Evolutionary conservation across 2,888 invertebrate species (phyloP).

Genomic region (Athalia rosae): DNA sequence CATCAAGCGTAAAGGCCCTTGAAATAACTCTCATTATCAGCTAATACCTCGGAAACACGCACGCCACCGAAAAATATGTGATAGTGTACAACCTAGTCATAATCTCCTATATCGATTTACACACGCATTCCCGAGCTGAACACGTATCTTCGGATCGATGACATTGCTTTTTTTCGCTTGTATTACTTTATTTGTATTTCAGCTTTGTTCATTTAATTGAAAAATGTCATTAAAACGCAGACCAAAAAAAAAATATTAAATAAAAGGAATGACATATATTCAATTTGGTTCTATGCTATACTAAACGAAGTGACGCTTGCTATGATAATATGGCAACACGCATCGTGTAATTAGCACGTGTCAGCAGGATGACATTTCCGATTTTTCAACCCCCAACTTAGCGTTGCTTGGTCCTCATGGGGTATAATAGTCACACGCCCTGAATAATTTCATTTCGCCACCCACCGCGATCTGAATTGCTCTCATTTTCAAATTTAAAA

Average conservation of each 20-base stretch:
- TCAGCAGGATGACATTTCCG: constrained; percentile 1
- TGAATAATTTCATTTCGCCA: background rate
- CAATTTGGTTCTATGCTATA: background rate
- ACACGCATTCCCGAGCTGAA: background rate
- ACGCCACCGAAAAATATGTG: constrained; percentile 4
- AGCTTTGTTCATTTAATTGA: no score
- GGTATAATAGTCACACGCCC: background rate
- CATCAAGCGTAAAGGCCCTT: constrained; percentile 44
- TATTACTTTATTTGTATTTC: no score
- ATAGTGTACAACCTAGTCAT: background rate
- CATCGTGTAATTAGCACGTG: constrained; percentile 16
- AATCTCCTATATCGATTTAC: background rate
- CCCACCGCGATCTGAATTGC: background rate
- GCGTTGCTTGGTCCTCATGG: background rate
- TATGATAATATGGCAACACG: background rate
- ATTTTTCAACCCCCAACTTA: constrained; percentile 18
- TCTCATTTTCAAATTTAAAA: background rate
- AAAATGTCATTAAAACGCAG: background rate
- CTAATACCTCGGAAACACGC: constrained; percentile 35
- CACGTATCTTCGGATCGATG: background rate
- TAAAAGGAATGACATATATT: background rate
- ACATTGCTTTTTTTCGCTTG: background rate
- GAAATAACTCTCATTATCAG: constrained; percentile 20
- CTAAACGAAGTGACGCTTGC: background rate
- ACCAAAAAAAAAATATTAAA: background rate